Evolutionary conservation across 1,140 invertebrate genomes (phyloP).

Genomic region (Bilobella aurantiaca): DNA sequence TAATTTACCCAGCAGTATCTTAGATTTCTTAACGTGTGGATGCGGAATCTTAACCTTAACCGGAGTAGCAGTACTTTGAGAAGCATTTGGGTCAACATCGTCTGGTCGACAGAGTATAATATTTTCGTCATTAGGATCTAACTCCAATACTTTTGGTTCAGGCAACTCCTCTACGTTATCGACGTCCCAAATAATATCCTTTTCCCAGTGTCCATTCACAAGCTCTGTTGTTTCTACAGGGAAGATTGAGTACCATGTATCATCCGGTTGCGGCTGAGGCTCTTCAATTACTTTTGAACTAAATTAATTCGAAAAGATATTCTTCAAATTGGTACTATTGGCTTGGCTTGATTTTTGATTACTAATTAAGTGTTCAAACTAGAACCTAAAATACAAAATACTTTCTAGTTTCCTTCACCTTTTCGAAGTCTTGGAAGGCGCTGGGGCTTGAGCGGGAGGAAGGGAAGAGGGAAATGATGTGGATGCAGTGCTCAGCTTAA

Average conservation of each 20-base stretch:
- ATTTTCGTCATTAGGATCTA: slow-evolving; percentile 98
- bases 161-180: slow-evolving; percentile 77
- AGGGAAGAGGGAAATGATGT: not conserved
- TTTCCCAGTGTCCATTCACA: slow-evolving; percentile 91
- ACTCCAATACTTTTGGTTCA: slow-evolving; percentile 83
- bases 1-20: slow-evolving; percentile 55
- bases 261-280: slow-evolving; percentile 46
- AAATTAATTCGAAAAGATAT: not conserved
- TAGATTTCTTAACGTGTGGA: slow-evolving; percentile 91
- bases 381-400: not conserved
- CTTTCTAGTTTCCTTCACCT: not conserved
- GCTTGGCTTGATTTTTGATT: too few relatives aligned
- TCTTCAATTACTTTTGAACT: not conserved
- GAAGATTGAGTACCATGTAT: slow-evolving; percentile 95
- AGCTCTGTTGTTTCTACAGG: slow-evolving; percentile 94
- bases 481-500: not conserved
- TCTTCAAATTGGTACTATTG: too few relatives aligned
- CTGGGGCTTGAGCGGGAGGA: not conserved
- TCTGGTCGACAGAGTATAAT: slow-evolving; percentile 89
- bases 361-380: too few relatives aligned
- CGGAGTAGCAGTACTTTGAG: slow-evolving; percentile 21
- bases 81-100: slow-evolving; percentile 76
- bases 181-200: slow-evolving; percentile 94
- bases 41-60: slow-evolving; percentile 74
- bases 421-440: not conserved